Conservation (phyloP, 1,140 invertebrate genomes). For the Ctenoplectra terminalis region DNA sequence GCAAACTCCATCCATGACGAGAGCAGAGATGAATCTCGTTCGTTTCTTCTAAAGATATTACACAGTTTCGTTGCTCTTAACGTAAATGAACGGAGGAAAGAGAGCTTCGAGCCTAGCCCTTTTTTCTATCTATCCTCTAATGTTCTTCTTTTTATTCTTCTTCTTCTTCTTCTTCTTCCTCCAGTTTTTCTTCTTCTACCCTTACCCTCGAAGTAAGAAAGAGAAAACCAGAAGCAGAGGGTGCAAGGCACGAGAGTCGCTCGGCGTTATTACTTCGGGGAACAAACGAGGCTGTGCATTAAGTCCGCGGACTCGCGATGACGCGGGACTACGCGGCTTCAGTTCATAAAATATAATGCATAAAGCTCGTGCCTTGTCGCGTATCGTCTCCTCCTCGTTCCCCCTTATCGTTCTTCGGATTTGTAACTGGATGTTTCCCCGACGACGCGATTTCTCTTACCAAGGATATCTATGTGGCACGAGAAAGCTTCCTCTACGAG, state of each 20-base stretch:
- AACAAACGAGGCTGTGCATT: constrained; percentile 76
- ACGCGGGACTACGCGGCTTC: constrained; percentile 58
- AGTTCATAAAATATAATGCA: constrained; percentile 72
- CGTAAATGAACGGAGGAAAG: constrained; percentile 35
- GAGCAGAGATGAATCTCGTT: constrained; percentile 27
- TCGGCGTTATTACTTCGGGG: constrained; percentile 68
- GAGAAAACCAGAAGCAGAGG: background rate
- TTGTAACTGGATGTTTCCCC: background rate
- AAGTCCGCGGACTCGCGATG: constrained; percentile 67
- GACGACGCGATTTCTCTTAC: background rate
- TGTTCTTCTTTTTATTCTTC: background rate
- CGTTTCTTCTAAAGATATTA: constrained; percentile 47
- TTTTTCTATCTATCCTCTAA: background rate
- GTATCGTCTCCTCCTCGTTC: background rate
- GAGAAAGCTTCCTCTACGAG: background rate
- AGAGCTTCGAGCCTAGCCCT: background rate
- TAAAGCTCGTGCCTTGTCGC: constrained; percentile 61
- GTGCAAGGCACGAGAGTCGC: constrained; percentile 21
- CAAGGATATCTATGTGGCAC: background rate
- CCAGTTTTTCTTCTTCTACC: constrained; percentile 12
- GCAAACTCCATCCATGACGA: background rate
- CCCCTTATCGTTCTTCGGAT: background rate
- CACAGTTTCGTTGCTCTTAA: constrained; percentile 56
- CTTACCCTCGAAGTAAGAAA: background rate
- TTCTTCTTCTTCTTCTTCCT: background rate